These are phyloP conservation scores for Myripristis murdjan DNA, from an alignment of 2,797 vertebrate species.

Conservation along the genomic window DNA sequence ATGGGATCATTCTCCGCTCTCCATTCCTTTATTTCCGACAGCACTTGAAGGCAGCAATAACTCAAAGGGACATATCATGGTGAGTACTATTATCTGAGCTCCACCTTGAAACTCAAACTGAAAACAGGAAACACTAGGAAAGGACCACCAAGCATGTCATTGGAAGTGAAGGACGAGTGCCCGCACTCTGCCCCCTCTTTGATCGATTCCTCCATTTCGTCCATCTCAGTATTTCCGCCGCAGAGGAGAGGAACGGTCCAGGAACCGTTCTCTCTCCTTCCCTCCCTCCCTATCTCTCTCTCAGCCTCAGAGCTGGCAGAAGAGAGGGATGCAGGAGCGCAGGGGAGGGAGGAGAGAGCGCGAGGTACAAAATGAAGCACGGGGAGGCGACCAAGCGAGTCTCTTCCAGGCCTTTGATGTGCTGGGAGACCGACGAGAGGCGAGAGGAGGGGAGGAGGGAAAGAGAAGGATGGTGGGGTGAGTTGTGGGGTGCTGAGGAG, in stretches of 20 bases:
- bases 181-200: neutral
- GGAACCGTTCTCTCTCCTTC: constrained; percentile 2
- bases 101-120: neutral
- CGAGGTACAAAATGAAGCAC: constrained; percentile 41
- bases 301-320: constrained; percentile 12
- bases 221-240: constrained; percentile 25
- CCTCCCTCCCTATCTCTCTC: constrained; percentile 6
- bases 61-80: neutral
- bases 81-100: too few species aligned
- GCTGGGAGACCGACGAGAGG: constrained; percentile 39
- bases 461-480: constrained; percentile 44
- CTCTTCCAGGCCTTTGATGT: constrained; percentile 72
- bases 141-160: neutral
- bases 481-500: constrained; percentile 55
- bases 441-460: constrained; percentile 43
- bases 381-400: constrained; percentile 32
- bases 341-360: constrained; percentile 10
- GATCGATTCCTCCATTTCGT: constrained; percentile 18
- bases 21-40: too few species aligned
- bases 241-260: neutral
- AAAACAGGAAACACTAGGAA: too few species aligned
- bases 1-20: too few species aligned
- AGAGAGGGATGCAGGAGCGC: constrained; percentile 15
- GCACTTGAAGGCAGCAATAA: neutral
- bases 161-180: constrained; percentile 1